Percentiles rank a stretch among this genome's conserved stretches.
Evolutionary conservation across 2,113 vertebrate genomes (phyloP).

Genomic region (Agelaius phoeniceus): DNA sequence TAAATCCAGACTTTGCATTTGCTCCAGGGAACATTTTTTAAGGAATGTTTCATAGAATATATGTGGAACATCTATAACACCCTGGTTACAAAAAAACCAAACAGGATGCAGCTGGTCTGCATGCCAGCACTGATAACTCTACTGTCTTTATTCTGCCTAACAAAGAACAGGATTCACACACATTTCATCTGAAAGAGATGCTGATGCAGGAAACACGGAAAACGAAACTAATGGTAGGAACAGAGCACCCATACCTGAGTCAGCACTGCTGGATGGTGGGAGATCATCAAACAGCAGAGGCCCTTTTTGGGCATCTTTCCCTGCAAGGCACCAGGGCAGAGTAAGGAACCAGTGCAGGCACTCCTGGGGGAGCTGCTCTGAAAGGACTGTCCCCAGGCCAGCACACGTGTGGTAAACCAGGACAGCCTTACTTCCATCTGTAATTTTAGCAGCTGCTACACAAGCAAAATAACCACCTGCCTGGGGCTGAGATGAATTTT

Average conservation of each 20-base stretch:
- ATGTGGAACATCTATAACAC: rapidly evolving
- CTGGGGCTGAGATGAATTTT: background rate
- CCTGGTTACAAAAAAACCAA: background rate
- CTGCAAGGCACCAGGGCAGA: conserved; percentile 62
- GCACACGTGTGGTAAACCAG: rapidly evolving
- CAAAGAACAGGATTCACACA: background rate
- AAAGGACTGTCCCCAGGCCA: background rate
- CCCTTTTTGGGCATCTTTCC: conserved; percentile 55
- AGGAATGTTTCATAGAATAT: rapidly evolving
- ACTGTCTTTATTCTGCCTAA: background rate
- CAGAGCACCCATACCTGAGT: conserved; percentile 67
- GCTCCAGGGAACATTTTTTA: background rate
- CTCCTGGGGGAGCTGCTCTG: background rate
- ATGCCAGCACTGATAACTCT: background rate
- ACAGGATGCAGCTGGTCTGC: background rate
- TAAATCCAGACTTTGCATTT: background rate
- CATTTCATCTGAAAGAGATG: conserved; percentile 20
- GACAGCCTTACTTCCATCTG: background rate
- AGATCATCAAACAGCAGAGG: conserved; percentile 71
- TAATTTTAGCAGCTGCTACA: background rate
- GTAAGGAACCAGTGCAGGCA: background rate
- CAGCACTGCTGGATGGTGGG: conserved; percentile 67
- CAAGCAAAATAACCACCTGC: background rate
- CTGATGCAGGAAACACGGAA: conserved; percentile 23
- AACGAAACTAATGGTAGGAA: background rate